Conservation (phyloP, 2,797 vertebrate genomes). For the Anguilla obscura region DNA sequence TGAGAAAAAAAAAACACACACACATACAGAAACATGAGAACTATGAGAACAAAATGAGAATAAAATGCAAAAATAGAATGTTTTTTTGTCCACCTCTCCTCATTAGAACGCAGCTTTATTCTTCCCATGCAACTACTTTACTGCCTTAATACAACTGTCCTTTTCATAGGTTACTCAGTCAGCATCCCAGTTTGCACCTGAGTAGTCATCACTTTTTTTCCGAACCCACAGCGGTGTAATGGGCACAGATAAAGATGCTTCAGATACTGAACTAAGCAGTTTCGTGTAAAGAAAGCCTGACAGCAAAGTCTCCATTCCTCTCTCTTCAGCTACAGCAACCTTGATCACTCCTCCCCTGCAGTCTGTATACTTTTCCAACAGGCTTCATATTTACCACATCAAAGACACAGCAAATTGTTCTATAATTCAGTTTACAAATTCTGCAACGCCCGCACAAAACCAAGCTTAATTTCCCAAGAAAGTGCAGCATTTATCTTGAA, state of each 20-base stretch:
- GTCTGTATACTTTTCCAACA: slow-evolving; percentile 62
- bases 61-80: background rate
- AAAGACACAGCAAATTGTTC: slow-evolving; percentile 76
- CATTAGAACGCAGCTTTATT: slow-evolving; percentile 49
- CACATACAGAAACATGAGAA: background rate
- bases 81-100: slow-evolving; percentile 38
- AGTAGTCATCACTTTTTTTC: slow-evolving; percentile 73
- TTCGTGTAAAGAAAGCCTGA: slow-evolving; percentile 65
- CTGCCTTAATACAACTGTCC: slow-evolving; percentile 60
- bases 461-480: slow-evolving; percentile 71
- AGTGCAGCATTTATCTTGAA: slow-evolving; percentile 69
- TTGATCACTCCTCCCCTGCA: slow-evolving; percentile 59
- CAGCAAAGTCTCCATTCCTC: slow-evolving; percentile 63
- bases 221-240: slow-evolving; percentile 71
- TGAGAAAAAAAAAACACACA: background rate
- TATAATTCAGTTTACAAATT: slow-evolving; percentile 77
- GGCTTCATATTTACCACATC: slow-evolving; percentile 71
- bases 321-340: slow-evolving; percentile 52
- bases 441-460: slow-evolving; percentile 72
- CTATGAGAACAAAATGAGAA: background rate
- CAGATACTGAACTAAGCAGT: slow-evolving; percentile 71
- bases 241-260: slow-evolving; percentile 66
- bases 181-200: slow-evolving; percentile 70
- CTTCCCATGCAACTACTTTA: slow-evolving; percentile 50
- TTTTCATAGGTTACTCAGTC: slow-evolving; percentile 71